Evolutionary conservation across 2,888 invertebrate species (phyloP).

Genomic region (Villa cingulata): DNA sequence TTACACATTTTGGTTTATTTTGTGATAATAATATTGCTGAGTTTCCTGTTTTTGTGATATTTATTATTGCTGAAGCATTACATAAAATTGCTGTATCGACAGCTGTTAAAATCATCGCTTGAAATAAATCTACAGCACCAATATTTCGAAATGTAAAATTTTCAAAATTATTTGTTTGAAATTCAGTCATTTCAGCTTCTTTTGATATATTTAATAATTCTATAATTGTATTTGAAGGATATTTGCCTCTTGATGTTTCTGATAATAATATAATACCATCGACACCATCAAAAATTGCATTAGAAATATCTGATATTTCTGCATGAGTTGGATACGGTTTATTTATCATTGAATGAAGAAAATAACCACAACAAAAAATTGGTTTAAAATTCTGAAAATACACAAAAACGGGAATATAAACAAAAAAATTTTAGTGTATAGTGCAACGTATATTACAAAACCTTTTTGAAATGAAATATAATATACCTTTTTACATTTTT

Average conservation of each 20-base stretch:
- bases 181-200: slow-evolving; percentile 85
- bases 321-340: slow-evolving; percentile 61
- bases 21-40: slow-evolving; percentile 69
- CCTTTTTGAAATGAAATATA: too few relatives aligned
- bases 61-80: slow-evolving; percentile 72
- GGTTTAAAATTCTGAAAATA: slow-evolving; percentile 41
- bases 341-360: slow-evolving; percentile 65
- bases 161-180: slow-evolving; percentile 70
- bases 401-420: too few relatives aligned
- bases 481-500: slow-evolving; percentile 61
- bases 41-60: slow-evolving; percentile 46
- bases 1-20: slow-evolving; percentile 78
- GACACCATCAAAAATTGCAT: slow-evolving; percentile 66
- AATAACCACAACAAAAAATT: slow-evolving; percentile 64
- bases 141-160: slow-evolving; percentile 36
- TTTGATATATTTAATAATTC: slow-evolving; percentile 80
- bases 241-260: slow-evolving; percentile 63
- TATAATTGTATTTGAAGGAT: slow-evolving; percentile 53
- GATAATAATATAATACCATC: slow-evolving; percentile 72
- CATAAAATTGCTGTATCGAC: slow-evolving; percentile 79
- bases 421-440: too few relatives aligned
- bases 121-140: slow-evolving; percentile 32
- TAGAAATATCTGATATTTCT: slow-evolving; percentile 69
- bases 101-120: slow-evolving; percentile 69
- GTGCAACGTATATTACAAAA: too few relatives aligned